Percentiles rank a stretch among this genome's conserved stretches.
phyloP scores from a whole-genome alignment of 2,888 invertebrate species.

The Ornithoptera priamus region DNA sequence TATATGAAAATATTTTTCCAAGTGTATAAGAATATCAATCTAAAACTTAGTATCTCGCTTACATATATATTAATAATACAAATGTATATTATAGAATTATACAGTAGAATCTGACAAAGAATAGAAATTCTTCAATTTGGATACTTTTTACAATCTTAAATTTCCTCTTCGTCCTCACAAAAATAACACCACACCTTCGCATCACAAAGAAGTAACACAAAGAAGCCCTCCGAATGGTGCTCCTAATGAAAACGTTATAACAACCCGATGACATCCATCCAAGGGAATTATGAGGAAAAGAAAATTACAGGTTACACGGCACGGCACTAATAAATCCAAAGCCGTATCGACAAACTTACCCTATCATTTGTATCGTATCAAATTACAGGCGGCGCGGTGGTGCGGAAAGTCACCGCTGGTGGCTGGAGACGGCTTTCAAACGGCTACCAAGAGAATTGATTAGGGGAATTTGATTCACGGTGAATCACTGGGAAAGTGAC shows the following conservation, averaged over 20 bases:
- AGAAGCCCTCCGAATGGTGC: conserved; percentile 12
- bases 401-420: conserved; percentile 12
- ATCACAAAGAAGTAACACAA: conserved; percentile 22
- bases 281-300: conserved; percentile 21
- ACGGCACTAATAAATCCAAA: conserved; percentile 36
- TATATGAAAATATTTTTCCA: too few species aligned
- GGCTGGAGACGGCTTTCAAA: conserved; percentile 11
- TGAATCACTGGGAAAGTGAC: conserved; percentile 9
- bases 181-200: conserved; percentile 21
- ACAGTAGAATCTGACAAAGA: too few species aligned
- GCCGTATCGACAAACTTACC: conserved; percentile 32
- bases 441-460: conserved; percentile 14
- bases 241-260: conserved; percentile 25
- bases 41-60: too few species aligned
- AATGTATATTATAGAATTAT: too few species aligned
- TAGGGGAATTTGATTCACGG: conserved; percentile 12
- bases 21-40: too few species aligned
- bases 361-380: conserved; percentile 34
- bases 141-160: too few species aligned
- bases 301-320: conserved; percentile 38
- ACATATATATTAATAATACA: too few species aligned
- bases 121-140: too few species aligned
- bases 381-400: conserved; percentile 21
- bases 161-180: background rate
- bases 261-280: conserved; percentile 20